Percentiles rank a stretch among this genome's conserved stretches.
These are phyloP conservation scores for Hucho hucho DNA, from an alignment of 2,113 vertebrate genomes.

Conservation along the genomic window DNA sequence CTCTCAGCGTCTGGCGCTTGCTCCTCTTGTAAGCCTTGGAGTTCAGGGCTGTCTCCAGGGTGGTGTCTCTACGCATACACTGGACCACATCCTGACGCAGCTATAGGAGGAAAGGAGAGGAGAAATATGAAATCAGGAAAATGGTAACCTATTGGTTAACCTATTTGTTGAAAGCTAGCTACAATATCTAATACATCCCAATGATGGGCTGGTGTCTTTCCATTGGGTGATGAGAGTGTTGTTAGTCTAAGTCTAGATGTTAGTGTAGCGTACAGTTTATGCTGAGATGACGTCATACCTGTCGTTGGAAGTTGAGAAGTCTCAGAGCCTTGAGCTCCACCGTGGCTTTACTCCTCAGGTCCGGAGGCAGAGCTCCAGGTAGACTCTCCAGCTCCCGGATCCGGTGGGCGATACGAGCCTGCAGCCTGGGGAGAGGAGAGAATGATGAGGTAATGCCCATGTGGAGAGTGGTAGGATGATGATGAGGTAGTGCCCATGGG, in stretches of 20 bases:
- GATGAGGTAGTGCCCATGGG: no score
- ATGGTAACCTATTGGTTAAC: no score
- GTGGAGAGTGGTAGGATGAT: no score
- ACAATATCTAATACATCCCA: no score
- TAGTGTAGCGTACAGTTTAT: no score
- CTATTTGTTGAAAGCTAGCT: no score
- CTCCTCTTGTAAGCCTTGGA: conserved; percentile 97
- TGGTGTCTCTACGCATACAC: conserved; percentile 95
- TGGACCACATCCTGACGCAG: conserved; percentile 96
- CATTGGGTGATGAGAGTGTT: no score
- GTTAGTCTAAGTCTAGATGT: no score
- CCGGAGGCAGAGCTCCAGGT: conserved; percentile 91
- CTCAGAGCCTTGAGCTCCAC: conserved; percentile 96
- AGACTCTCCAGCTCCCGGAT: conserved; percentile 98
- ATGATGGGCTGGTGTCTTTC: no score
- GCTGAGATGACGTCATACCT: conserved; percentile 74
- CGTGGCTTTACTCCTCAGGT: conserved; percentile 95
- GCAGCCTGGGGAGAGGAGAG: conserved; percentile 76
- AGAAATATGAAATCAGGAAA: no score
- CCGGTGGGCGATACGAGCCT: conserved; percentile 95
- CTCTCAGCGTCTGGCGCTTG: conserved; percentile 93
- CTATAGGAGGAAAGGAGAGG: conserved; percentile 57
- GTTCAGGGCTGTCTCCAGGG: conserved; percentile 94
- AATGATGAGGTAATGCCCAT: background rate
- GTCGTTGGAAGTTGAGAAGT: conserved; percentile 95